Evolutionary conservation across 2,888 invertebrate genomes (phyloP).

Genomic region (Scelioninae gen. 1): DNA sequence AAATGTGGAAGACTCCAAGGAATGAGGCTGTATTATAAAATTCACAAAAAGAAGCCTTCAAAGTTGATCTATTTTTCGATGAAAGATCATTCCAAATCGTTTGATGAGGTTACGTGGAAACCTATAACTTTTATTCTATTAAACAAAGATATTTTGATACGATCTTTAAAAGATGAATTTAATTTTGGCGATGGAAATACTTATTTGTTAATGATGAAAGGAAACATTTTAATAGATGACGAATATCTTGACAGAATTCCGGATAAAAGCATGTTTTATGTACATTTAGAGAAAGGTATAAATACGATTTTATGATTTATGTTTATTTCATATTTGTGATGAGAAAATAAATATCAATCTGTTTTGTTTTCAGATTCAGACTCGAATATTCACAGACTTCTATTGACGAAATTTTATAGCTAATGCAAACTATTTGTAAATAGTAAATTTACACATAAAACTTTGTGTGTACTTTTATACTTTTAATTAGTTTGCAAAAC

Average conservation of each 20-base stretch:
- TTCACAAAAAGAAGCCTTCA: constrained; percentile 37
- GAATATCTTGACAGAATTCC: constrained; percentile 5
- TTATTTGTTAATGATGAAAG: not conserved
- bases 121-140: constrained; percentile 18
- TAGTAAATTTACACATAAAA: too few species aligned
- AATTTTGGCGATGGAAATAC: not conserved
- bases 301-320: not conserved
- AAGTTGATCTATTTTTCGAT: constrained; percentile 30
- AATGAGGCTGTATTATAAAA: constrained; percentile 32
- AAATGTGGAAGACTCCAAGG: constrained; percentile 24
- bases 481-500: too few species aligned
- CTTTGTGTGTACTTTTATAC: too few species aligned
- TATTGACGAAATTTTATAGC: too few species aligned
- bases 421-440: too few species aligned
- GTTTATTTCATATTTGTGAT: too few species aligned
- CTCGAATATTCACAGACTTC: too few species aligned
- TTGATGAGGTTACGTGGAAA: constrained; percentile 13
- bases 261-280: constrained; percentile 33
- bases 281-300: constrained; percentile 4
- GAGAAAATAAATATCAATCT: too few species aligned
- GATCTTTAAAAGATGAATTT: constrained; percentile 15
- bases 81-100: not conserved
- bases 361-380: too few species aligned
- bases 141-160: not conserved
- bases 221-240: constrained; percentile 1